A percentile compares a stretch with the other conserved stretches of the same genome.
Evolutionary conservation across 2,113 vertebrate genomes (phyloP).

Genomic region (Lonchura striata): DNA sequence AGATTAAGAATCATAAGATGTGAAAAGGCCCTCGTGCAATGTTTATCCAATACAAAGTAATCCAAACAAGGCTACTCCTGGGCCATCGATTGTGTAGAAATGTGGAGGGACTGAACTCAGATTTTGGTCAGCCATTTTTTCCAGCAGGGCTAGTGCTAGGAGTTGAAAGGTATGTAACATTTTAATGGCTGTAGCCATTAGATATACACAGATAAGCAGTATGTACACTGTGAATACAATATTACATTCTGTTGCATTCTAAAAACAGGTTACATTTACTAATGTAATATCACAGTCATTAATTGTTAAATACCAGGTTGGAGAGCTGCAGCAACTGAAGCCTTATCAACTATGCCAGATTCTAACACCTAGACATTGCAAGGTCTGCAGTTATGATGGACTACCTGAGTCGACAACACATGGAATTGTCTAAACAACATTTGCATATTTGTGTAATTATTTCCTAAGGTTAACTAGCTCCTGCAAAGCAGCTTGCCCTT

Average conservation of each 20-base stretch:
- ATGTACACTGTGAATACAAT: neutral
- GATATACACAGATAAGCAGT: conserved; percentile 41
- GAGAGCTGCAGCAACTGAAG: conserved; percentile 65
- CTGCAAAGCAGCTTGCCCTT: conserved; percentile 86
- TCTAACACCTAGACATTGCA: conserved; percentile 72
- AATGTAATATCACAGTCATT: conserved; percentile 68
- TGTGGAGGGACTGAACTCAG: neutral
- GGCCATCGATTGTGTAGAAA: neutral
- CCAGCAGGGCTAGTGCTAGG: neutral
- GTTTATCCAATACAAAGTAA: neutral
- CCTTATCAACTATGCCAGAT: conserved; percentile 81
- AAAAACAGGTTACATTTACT: conserved; percentile 62
- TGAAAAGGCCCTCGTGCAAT: accelerated
- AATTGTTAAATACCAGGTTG: conserved; percentile 72
- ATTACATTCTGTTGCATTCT: conserved; percentile 10
- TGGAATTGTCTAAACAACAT: conserved; percentile 94
- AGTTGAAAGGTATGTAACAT: neutral
- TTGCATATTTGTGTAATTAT: conserved; percentile 99
- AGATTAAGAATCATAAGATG: accelerated
- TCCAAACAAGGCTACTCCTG: neutral
- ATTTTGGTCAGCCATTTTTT: neutral
- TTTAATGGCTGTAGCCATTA: conserved; percentile 40
- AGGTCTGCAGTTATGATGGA: conserved; percentile 85
- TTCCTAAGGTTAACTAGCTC: conserved; percentile 99
- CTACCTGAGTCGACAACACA: conserved; percentile 87